Evolutionary conservation across 2,888 invertebrate genomes (phyloP), one percentile per base, ranked within the genome.

Genomic region (Drosophila merina): DNA sequence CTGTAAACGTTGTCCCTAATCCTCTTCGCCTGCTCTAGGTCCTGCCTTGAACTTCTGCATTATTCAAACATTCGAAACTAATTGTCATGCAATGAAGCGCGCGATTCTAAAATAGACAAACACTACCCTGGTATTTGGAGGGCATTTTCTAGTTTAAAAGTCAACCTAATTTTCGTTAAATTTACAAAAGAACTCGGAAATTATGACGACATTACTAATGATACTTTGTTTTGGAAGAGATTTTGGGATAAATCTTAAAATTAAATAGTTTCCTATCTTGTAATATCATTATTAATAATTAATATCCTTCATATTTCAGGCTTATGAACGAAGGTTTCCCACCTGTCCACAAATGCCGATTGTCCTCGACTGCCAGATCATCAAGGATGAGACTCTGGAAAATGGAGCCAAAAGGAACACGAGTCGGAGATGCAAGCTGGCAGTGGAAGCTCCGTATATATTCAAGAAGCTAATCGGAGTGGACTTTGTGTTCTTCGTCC

Each of bases 401-500:
- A 97, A 97, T 91, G 95, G 96, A 75, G 94, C 97, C 0, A 93
- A 95, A 77, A 94, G 96, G 83, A 94, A 95, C 74, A 96, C 98
- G 30, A 96, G 96, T 75, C 93, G 98, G 59, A 94, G 96, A 56
- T 98, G 98, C 91, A 96, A 96, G 92, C 93, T 98, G 57, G 96
- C 97, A 88, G 96, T 98, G 1, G 98, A 98, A 74, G 98, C 97
- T 10, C 98, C 98, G 0, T 98, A 98, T 91, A 92, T 98, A 55
- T 94, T 98, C 64, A 98, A 98, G 92, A 98, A 98, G 94, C 95
- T 98, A 89, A 96, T 97, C 86, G 98, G 98, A 58, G 97, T 98
- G 28, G 98, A 98, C 90, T 95, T 94, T 92, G 95, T 98, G 38
- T 96, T 95, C 91, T 98, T 98, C 92, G 94, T 96, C 78, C 98